Evolutionary conservation across 1,140 invertebrate genomes (phyloP), one percentile per base, ranked within the genome.

Genomic region (Bombus turneri): DNA sequence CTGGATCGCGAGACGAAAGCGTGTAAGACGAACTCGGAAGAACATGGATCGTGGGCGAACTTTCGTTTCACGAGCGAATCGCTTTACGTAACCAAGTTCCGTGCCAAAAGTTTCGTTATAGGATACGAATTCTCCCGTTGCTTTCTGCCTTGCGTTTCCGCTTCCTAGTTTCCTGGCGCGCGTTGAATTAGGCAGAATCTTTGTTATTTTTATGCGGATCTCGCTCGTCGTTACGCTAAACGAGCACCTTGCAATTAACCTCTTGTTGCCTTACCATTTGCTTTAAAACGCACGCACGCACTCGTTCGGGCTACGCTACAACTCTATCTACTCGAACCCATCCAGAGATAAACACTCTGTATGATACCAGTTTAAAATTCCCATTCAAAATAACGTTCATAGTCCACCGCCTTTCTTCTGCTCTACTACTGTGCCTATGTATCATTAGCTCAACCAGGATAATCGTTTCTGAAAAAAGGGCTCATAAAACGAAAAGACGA

Each of bases 1-100:
- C 10, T 62, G 25, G 10, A 31, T 75, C 59, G 41, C 28, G 41
- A 68, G 64, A 39, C 34, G 25, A 72, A 39, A 41, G 37, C 15
- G 62, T 72, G 25, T 64, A 47, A 77, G 69, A 75, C n/a, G 81
- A 85, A 83, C 75, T 86, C 31, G 62, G 59, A 85, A 76, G 71
- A 73, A 41, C 47, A 31, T 43, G 85, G 64, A 85, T 87, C 39
- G 53, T 59, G 37, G 47, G 73, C 5, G 31, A 41, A 85, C 86
- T 90, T 90, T 89, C 82, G 72, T 89, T 85, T 89, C 76, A 59
- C 37, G 59, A 59, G 47, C 64, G 68, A 74, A 81, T 47, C 68
- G 31, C n/a, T 87, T 90, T 90, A 89, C 39, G 85, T 90, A 89
- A 90, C n/a, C 59, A 72, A 39, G 28, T 86, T 80, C 64, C 82